These are phyloP conservation scores for Marmota flaviventris DNA, from an alignment of 2,113 vertebrate genomes.

Conservation along the genomic window DNA sequence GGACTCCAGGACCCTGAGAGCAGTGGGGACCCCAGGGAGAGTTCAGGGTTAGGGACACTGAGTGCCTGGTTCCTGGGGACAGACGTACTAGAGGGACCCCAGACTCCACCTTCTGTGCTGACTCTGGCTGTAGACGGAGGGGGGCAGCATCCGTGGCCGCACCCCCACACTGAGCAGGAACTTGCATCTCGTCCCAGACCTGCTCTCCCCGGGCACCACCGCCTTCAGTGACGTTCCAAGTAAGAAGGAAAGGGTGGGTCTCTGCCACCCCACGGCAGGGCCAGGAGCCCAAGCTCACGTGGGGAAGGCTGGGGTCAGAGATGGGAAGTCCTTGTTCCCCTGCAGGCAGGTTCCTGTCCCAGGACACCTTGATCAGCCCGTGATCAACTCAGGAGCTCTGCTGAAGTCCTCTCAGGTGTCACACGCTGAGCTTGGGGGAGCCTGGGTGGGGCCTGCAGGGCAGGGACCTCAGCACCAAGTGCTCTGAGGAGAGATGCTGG, in stretches of 20 bases:
- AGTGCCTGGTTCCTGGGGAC: not conserved
- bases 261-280: too few species aligned
- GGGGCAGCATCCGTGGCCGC: too few species aligned
- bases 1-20: not conserved
- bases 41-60: not conserved
- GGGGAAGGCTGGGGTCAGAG: not conserved
- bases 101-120: too few species aligned
- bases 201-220: too few species aligned
- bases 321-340: not conserved
- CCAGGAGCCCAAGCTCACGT: not conserved
- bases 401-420: not conserved
- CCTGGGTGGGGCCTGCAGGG: not conserved
- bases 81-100: too few species aligned
- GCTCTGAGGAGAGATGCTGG: too few species aligned
- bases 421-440: not conserved
- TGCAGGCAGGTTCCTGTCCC: not conserved
- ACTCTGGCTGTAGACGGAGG: not conserved
- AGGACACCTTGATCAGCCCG: not conserved
- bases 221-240: not conserved
- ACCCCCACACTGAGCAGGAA: too few species aligned
- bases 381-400: not conserved
- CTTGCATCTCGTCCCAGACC: too few species aligned
- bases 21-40: too few species aligned
- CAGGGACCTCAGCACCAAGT: not conserved
- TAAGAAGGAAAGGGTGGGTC: not conserved